These are phyloP conservation scores for Lates japonicus DNA, from an alignment of 2,797 vertebrate genomes.

Conservation along the genomic window DNA sequence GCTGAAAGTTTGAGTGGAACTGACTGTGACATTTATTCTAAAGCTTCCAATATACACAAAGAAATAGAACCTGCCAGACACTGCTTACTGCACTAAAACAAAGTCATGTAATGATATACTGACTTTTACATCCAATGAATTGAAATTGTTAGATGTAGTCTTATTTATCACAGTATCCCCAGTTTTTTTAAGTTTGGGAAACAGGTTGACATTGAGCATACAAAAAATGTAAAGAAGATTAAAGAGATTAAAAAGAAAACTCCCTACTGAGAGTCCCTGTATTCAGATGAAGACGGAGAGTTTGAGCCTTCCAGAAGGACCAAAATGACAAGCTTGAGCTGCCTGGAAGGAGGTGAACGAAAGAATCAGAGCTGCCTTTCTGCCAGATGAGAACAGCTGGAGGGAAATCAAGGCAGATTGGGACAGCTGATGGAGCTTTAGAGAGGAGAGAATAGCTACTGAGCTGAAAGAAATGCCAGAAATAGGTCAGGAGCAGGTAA, in stretches of 20 bases:
- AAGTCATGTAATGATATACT: neutral
- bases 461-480: constrained; percentile 29
- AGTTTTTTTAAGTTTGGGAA: neutral
- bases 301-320: constrained; percentile 15
- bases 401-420: constrained; percentile 47
- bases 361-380: constrained; percentile 40
- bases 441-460: constrained; percentile 9
- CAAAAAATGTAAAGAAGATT: neutral
- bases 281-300: constrained; percentile 8
- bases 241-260: neutral
- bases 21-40: constrained; percentile 2
- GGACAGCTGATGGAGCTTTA: constrained; percentile 23
- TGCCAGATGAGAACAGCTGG: constrained; percentile 52
- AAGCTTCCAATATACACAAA: neutral
- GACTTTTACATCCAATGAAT: neutral
- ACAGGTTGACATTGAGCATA: neutral
- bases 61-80: neutral
- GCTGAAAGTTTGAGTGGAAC: neutral
- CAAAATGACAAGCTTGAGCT: constrained; percentile 26
- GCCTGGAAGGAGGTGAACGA: constrained; percentile 38
- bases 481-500: constrained; percentile 5
- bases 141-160: neutral
- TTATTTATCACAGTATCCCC: neutral
- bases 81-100: neutral
- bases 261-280: neutral